Evolutionary conservation across 2,888 invertebrate genomes (phyloP).

Genomic region (Eristalis tenax): DNA sequence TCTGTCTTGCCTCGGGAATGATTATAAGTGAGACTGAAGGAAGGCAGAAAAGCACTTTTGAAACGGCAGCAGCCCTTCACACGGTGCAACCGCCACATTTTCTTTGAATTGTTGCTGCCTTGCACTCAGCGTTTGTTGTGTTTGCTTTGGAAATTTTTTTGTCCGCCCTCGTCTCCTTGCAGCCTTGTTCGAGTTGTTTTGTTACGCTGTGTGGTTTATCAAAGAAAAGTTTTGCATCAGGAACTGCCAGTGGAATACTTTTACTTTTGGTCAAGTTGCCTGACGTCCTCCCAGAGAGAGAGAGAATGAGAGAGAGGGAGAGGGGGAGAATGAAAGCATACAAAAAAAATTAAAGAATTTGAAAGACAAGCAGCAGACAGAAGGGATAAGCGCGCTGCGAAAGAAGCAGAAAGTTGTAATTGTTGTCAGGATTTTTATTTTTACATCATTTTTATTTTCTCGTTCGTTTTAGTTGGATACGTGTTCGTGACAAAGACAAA

Average conservation of each 20-base stretch:
- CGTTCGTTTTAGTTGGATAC: conserved; percentile 38
- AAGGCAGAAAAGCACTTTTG: conserved; percentile 37
- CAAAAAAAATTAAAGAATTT: conserved; percentile 24
- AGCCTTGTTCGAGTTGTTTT: conserved; percentile 23
- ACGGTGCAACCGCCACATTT: not conserved
- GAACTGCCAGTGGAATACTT: conserved; percentile 56
- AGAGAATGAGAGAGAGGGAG: too few species aligned
- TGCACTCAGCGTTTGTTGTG: conserved; percentile 16
- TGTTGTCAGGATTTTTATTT: conserved; percentile 63
- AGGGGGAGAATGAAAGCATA: not conserved
- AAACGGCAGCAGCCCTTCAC: conserved; percentile 3
- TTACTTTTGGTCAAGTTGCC: conserved; percentile 64
- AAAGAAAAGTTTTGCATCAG: conserved; percentile 62
- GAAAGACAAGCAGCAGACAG: conserved; percentile 50
- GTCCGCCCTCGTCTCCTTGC: not conserved
- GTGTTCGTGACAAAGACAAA: conserved; percentile 57
- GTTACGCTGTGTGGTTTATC: conserved; percentile 62
- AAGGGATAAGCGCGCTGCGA: conserved; percentile 24
- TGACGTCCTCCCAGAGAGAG: conserved; percentile 24
- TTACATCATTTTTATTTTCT: conserved; percentile 51
- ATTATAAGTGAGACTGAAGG: conserved; percentile 51
- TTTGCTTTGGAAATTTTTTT: conserved; percentile 18
- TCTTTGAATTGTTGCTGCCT: conserved; percentile 1
- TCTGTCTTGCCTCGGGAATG: conserved; percentile 31
- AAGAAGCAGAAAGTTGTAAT: conserved; percentile 58